Conservation (phyloP, 2,888 invertebrate species). For the Trissolcus brochymenae region DNA sequence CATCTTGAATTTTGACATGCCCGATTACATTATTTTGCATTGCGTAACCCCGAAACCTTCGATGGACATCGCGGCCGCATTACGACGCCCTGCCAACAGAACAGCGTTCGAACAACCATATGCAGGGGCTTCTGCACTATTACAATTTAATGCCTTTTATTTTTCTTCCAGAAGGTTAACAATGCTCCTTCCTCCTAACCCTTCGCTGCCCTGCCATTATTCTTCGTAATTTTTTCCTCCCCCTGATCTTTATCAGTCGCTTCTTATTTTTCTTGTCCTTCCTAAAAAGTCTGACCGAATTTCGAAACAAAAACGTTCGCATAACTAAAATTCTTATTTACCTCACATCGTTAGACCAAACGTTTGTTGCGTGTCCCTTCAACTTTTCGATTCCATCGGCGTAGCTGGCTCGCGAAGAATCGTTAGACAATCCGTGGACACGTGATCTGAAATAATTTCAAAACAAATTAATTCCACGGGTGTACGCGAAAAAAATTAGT, state of each 20-base stretch:
- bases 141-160: constrained; percentile 31
- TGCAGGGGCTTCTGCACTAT: constrained; percentile 42
- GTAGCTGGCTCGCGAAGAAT: constrained; percentile 40
- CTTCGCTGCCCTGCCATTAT: constrained; percentile 63
- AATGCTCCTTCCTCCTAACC: constrained; percentile 5
- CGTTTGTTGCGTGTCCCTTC: constrained; percentile 46
- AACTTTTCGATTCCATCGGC: constrained; percentile 37
- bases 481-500: constrained; percentile 1
- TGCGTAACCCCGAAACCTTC: constrained; percentile 48
- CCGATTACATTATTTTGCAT: constrained; percentile 53
- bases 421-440: constrained; percentile 44
- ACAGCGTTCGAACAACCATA: constrained; percentile 39
- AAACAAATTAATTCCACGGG: constrained; percentile 36
- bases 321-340: constrained; percentile 19
- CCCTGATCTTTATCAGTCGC: background rate
- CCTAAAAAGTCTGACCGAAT: background rate
- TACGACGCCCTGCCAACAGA: constrained; percentile 39
- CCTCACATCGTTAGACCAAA: constrained; percentile 32
- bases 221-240: constrained; percentile 60
- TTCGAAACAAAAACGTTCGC: background rate
- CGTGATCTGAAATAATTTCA: constrained; percentile 35
- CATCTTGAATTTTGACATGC: constrained; percentile 44
- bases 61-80: constrained; percentile 43
- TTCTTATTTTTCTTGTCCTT: background rate
- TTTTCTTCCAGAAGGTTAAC: constrained; percentile 26